Evolutionary conservation across 2,888 invertebrate species (phyloP).

Genomic region (Amaurobius ferox): DNA sequence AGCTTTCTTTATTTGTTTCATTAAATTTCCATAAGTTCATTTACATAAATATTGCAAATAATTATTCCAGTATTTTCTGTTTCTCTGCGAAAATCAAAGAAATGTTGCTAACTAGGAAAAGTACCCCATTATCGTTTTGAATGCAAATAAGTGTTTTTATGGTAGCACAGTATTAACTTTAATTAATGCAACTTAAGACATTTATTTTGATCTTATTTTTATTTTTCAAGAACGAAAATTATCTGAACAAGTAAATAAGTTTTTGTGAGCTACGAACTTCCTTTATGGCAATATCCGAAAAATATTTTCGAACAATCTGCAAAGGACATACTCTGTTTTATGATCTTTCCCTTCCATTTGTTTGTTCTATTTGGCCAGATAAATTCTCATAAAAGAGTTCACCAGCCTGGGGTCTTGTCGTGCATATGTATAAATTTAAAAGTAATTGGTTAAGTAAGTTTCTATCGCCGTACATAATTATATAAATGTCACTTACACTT

Average conservation of each 20-base stretch:
- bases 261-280: not conserved
- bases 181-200: not conserved
- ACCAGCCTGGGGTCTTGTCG: no score
- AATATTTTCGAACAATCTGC: not conserved
- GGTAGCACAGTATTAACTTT: not conserved
- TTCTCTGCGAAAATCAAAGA: not conserved
- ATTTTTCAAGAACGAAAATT: not conserved
- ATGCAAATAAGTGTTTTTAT: not conserved
- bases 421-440: no score
- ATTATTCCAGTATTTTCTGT: not conserved
- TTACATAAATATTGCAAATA: not conserved
- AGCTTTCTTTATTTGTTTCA: not conserved
- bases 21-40: slow-evolving; percentile 4
- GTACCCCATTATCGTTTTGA: not conserved
- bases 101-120: not conserved
- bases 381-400: no score
- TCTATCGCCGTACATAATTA: no score
- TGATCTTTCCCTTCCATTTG: no score
- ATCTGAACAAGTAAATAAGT: not conserved
- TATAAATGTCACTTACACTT: no score
- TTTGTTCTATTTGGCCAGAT: no score
- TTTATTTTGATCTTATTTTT: slow-evolving; percentile 12
- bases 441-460: no score
- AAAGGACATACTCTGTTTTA: not conserved
- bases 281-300: not conserved